Base-by-base conservation (phyloP, 2,888 invertebrate species). In the Lasioglossum calceatum region DNA sequence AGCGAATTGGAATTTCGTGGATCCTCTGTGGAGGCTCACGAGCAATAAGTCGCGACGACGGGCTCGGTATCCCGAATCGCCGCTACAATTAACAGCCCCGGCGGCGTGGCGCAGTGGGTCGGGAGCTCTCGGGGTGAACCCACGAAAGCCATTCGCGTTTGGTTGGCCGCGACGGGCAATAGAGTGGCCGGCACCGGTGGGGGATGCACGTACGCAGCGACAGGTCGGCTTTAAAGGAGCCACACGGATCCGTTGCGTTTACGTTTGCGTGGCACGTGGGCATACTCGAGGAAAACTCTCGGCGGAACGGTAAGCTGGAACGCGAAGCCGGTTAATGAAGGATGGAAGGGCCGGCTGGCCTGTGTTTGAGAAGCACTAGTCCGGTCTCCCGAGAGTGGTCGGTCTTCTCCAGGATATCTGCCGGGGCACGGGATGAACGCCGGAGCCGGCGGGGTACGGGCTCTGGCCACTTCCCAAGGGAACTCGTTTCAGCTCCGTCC, bases 291-390 rank as follows among this genome's bases (percentile, higher is more conserved):
- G 82, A 80, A 82, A 85, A 84, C 88, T 83, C 90, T 86, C 85
- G 82, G 73, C 50, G 71, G 82, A 74, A 79, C 75, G 81, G 88
- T 89, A 88, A 89, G 88, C 86, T 81, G 82, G 90, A 89, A 92
- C 90, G 90, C 88, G 91, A 83, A 88, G 85, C 83, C 79, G 84
- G 90, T 84, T 91, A 93, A 90, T 91, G 89, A 93, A 90, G 90
- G 91, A 92, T 91, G 89, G 87, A 92, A 88, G 89, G 90, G 88
- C 83, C 76, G 88, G 79, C 87, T 81, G 83, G 86, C 84, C 88
- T 79, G 84, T 93, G 90, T 93, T 93, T 93, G 92, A 92, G 92
- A 89, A 93, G 93, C 93, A 93, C 93, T 92, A 92, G 88, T 85
- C 90, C 85, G 89, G 84, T 92, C 93, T 91, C 93, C 84, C 82